Evolutionary conservation across 1,140 invertebrate genomes (phyloP), one percentile per base, ranked within the genome.

Genomic region (Listronotus bonariensis): DNA sequence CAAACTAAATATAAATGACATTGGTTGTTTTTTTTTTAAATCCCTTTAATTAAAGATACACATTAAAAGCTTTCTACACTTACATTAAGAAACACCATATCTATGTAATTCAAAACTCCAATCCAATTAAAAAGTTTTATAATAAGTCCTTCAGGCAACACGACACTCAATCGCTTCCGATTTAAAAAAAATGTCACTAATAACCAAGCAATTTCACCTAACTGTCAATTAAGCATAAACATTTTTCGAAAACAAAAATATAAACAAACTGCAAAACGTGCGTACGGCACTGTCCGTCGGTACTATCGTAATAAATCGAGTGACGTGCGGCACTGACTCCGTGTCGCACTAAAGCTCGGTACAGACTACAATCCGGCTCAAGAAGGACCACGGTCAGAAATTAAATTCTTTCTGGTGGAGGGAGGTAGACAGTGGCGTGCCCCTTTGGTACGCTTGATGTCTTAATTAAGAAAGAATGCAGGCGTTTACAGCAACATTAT

Each of bases 331-430:
- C 57, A 60, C 57, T 60, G 57, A 40, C 14, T 60, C 31, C 32
- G 57, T 32, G 34, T 60, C 31, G n/a, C 45, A 51, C 20, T 60
- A 34, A 18, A 31, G 18, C 46, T 60, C 57, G 57, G 43, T 49
- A 60, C 57, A 12, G 57, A 60, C 57, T 60, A 40, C 12, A 60
- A 60, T 26, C 32, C 12, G 26, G 49, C 46, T 43, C 57, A 60
- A 60, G 57, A 60, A 60, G 36, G 43, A 51, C 57, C 57, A 60
- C 46, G 57, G 57, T 31, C 43, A 60, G 46, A 60, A 40, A 32
- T 43, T 32, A 49, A 60, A 46, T 32, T 18, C 8, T n/a, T 20
- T 11, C 20, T 26, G 14, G 57, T 31, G 26, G 43, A 12, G 57
- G 57, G 57, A 45, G 57, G n/a, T 34, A 20, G 36, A 7, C 26